Base-by-base conservation (phyloP, 2,888 invertebrate genomes). In the Carcina quercana region DNA sequence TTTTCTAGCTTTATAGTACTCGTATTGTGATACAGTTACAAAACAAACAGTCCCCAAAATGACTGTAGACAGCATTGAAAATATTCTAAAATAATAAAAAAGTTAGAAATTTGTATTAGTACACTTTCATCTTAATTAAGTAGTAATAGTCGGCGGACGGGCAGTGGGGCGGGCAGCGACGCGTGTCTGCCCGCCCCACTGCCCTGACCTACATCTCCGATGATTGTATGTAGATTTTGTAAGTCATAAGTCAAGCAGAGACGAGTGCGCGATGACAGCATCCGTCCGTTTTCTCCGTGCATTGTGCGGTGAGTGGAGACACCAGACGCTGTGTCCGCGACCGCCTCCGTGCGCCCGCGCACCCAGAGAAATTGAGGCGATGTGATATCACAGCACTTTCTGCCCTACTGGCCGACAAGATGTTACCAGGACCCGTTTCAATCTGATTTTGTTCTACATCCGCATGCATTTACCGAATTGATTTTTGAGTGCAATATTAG, bases 141-240 rank as follows among this genome's bases (percentile, higher is more conserved):
- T n/a, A n/a, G n/a, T n/a, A n/a, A n/a, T n/a, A n/a, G n/a, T n/a
- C n/a, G n/a, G n/a, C n/a, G n/a, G n/a, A n/a, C n/a, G n/a, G n/a
- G n/a, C n/a, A n/a, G n/a, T n/a, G 21, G 31, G 37, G 42, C 46
- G 45, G 43, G 40, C 49, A 45, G 43, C 46, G 46, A 40, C 53
- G 57, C 57, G 56, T 62, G 60, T 58, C 60, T 50, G 54, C 50
- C 51, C 64, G 67, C 62, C 78, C 79, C 64, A 79, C 75, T 80
- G 75, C 69, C 82, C 75, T 78, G 78, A 66, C 78, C 75, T 58
- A 80, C 76, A 67, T 75, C 39, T 50, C 46, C 61, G 65, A 71
- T 73, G 70, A 82, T 80, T 83, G 79, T 82, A 80, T 80, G 80
- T 76, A 79, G 79, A 82, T 82, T 79, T 72, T 72, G 69, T 71